phyloP scores from a whole-genome alignment of 2,888 invertebrate genomes.

The Osedax frankpressi region DNA sequence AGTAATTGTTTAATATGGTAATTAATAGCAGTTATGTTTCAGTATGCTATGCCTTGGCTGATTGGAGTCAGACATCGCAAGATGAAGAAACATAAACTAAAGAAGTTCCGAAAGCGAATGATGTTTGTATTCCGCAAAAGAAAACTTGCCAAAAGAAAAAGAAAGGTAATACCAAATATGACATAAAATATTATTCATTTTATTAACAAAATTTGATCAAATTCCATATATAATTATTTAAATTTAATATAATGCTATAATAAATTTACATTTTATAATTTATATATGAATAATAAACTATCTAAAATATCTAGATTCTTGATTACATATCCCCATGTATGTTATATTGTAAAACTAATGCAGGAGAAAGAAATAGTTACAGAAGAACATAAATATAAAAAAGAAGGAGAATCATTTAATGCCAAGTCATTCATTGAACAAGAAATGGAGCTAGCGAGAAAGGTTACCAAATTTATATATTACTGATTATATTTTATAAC shows the following conservation, averaged over 20 bases:
- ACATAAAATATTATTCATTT: too few relatives aligned
- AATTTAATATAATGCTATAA: too few relatives aligned
- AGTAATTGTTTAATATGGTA: too few relatives aligned
- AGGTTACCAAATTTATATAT: neutral
- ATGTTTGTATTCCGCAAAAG: constrained; percentile 23
- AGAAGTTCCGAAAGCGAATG: constrained; percentile 26
- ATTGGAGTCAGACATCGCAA: constrained; percentile 25
- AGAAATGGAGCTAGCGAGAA: neutral
- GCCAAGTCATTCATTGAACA: neutral
- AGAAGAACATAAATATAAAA: neutral
- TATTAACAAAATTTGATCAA: too few relatives aligned
- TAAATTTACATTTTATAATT: too few relatives aligned
- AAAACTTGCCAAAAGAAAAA: constrained; percentile 21
- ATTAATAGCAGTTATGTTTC: too few relatives aligned
- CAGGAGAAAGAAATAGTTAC: neutral
- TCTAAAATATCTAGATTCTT: too few relatives aligned
- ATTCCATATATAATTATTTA: too few relatives aligned
- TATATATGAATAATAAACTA: too few relatives aligned
- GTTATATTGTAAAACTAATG: too few relatives aligned
- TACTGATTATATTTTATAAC: neutral
- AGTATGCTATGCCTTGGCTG: constrained; percentile 24
- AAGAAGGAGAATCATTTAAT: neutral
- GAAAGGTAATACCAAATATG: constrained; percentile 21
- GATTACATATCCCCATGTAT: too few relatives aligned
- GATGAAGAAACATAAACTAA: constrained; percentile 28